Conservation (phyloP, 92 coral and sea anemone species). For the Zoanthus solanderi region DNA sequence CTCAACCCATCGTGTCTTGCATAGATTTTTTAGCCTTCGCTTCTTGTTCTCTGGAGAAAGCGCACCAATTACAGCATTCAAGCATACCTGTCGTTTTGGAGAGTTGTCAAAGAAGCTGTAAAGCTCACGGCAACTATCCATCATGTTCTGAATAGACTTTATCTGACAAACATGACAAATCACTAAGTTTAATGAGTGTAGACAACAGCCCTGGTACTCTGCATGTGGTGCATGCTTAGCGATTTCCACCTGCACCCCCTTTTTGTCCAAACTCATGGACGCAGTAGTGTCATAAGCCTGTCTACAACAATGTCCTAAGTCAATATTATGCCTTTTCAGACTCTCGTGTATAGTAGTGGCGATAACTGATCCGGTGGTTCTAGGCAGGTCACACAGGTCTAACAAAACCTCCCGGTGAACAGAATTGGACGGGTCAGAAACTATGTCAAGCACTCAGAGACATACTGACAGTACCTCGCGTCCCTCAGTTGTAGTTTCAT, state of each 20-base stretch:
- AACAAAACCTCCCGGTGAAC: conserved; percentile 69
- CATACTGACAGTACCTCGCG: conserved; percentile 72
- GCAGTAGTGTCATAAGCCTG: conserved; percentile 78
- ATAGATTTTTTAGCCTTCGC: not conserved
- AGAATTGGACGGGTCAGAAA: conserved; percentile 62
- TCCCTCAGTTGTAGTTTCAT: conserved; percentile 16
- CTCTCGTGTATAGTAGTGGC: conserved; percentile 71
- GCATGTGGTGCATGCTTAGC: conserved; percentile 78
- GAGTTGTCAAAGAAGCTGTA: conserved; percentile 83
- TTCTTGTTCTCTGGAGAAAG: not conserved
- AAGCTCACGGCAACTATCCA: conserved; percentile 73
- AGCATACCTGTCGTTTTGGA: conserved; percentile 79
- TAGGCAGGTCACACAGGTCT: conserved; percentile 73
- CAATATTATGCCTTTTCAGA: conserved; percentile 64
- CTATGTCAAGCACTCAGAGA: conserved; percentile 72
- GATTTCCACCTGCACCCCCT: conserved; percentile 77
- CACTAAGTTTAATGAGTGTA: conserved; percentile 75
- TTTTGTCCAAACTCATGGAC: conserved; percentile 74
- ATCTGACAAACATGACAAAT: conserved; percentile 72
- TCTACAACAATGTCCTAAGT: conserved; percentile 72
- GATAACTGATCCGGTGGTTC: conserved; percentile 71
- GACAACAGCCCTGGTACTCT: conserved; percentile 75
- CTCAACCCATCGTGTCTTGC: not conserved
- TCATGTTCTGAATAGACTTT: conserved; percentile 67
- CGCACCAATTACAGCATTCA: conserved; percentile 11